Conservation (phyloP, 23 tunicate genomes). For the Aplidium turbinatum region DNA sequence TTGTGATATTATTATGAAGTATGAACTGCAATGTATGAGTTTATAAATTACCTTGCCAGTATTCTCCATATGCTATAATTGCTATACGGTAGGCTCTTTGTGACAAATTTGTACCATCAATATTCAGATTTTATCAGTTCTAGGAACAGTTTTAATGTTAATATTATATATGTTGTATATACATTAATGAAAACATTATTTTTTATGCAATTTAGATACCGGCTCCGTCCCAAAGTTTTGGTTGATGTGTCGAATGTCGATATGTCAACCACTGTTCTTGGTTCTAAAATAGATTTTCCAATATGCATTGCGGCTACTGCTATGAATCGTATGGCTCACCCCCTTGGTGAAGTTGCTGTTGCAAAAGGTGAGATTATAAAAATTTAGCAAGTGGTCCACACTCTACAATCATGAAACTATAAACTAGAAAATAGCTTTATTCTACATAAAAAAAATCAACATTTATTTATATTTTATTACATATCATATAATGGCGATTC, state of each 20-base stretch:
- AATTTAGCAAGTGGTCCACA: no score
- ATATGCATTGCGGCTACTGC: constrained; percentile 80
- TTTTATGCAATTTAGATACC: constrained; percentile 23
- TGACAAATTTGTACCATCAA: background rate
- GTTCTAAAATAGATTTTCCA: constrained; percentile 52
- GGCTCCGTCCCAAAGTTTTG: constrained; percentile 62
- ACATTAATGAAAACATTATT: background rate
- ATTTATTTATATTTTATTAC: no score
- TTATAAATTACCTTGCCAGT: no score
- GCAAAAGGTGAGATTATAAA: constrained; percentile 54
- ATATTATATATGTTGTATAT: background rate
- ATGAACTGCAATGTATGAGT: no score
- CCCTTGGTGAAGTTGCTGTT: constrained; percentile 58
- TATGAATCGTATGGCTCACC: constrained; percentile 76
- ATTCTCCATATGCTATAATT: no score
- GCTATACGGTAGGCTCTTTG: no score
- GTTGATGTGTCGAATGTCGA: constrained; percentile 65
- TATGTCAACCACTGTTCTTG: constrained; percentile 49
- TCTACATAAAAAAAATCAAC: no score
- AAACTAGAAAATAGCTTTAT: no score
- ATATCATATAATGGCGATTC: no score
- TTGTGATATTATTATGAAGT: no score
- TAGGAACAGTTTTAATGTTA: background rate
- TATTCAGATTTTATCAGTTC: background rate
- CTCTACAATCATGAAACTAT: no score